Conservation (phyloP, 2,888 invertebrate genomes). For the Anthophora plumipes region DNA sequence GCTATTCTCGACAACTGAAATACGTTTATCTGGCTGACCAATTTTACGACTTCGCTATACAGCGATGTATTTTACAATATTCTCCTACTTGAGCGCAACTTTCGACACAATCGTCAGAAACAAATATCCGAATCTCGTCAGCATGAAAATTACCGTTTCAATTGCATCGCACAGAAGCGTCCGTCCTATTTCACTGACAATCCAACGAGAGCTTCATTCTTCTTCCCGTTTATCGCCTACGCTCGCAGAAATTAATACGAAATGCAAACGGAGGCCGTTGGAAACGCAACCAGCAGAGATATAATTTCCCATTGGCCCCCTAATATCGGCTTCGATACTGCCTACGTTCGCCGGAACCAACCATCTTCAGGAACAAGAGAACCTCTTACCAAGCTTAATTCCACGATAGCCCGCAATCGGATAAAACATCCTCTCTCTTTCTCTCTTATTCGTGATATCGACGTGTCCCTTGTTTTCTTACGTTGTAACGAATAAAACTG, state of each 20-base stretch:
- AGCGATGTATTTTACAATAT: too few relatives aligned
- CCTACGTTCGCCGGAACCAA: not conserved
- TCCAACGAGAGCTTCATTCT: not conserved
- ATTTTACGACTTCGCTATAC: too few relatives aligned
- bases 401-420: constrained; percentile 24
- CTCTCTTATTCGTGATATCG: constrained; percentile 54
- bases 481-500: constrained; percentile 72
- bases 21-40: too few relatives aligned
- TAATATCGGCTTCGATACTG: constrained; percentile 20
- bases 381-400: constrained; percentile 19
- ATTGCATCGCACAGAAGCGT: too few relatives aligned
- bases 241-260: constrained; percentile 27
- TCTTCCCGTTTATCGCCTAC: constrained; percentile 21
- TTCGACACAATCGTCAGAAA: too few relatives aligned
- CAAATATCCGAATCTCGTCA: too few relatives aligned
- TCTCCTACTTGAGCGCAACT: too few relatives aligned
- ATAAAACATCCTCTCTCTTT: constrained; percentile 1
- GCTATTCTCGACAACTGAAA: too few relatives aligned
- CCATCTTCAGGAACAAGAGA: not conserved
- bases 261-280: too few relatives aligned
- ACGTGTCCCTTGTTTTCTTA: constrained; percentile 66
- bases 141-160: too few relatives aligned
- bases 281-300: not conserved
- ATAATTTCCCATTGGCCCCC: constrained; percentile 19
- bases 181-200: not conserved